Evolutionary conservation across 2,113 vertebrate species (phyloP), one percentile per base, ranked within the genome.

Genomic region (Ceuthmochares aereus): DNA sequence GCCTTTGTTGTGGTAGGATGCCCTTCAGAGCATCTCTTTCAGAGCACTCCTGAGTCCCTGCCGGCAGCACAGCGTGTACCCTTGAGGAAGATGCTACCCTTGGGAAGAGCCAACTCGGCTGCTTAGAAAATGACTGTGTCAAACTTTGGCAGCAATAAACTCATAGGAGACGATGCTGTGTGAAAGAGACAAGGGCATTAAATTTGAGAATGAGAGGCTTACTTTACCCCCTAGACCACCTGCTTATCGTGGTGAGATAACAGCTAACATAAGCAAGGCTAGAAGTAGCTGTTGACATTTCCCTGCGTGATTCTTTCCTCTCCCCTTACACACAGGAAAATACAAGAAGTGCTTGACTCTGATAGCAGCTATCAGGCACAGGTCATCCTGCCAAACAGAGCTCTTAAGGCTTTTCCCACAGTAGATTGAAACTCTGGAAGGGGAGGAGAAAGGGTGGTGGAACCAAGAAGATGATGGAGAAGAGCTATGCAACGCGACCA

Each of bases 201-300:
- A 80, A 63, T 58, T 84, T 14, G 45, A 56, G 60, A 60, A 78
- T 3, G 20, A 74, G 49, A 73, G 22, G 13, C 21, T 59, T 68
- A 16, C 83, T 88, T 75, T 37, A 55, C 51, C 82, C 84, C 76
- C 29, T 47, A 40, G 63, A 43, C 90, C 77, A 63, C 55, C 55
- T 86, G 80, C 77, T 85, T 94, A 87, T 93, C 84, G 42, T 2
- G 15, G 69, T 10, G 64, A 91, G 81, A 78, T 84, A 95, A 84
- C 30, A 70, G 84, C 82, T 42, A 77, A 86, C 45, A 27, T 18
- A 76, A 73, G 54, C 89, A 80, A 77, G 83, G 74, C 34, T 40
- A 51, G 42, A 79, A 58, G 85, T 37, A 78, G 74, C 79, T 79
- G 83, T 88, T 89, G 91, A 93, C 84, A 55, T 79, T 76, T 96